Base-by-base conservation (phyloP, 2,888 invertebrate genomes). In the Maniola hyperantus region DNA sequence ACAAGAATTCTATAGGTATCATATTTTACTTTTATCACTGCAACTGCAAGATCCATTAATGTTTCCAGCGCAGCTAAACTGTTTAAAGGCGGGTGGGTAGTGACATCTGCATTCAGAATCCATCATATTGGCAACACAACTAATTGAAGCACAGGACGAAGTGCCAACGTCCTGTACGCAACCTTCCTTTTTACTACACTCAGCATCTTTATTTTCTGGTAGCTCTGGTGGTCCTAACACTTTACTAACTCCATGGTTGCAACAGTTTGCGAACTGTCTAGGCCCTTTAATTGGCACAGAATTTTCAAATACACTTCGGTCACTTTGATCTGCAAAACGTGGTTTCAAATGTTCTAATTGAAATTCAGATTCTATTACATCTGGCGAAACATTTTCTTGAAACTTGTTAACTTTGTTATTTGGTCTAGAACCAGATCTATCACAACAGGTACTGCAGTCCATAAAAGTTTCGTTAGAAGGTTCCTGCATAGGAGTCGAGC, bases 11-110 rank as follows among this genome's bases (percentile, higher is more conserved):
- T 20, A n/a, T n/a, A n/a, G n/a, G 5, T 1, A 51, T 51, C 11
- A 51, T 26, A 51, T 79, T 80, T 82, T 61, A 69, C 74, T 65
- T 26, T 65, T 62, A 6, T 64, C 54, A 4, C 8, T 55, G 61
- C 85, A 85, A 11, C 67, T 64, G 67, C 85, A 86, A 15, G 64
- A 78, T 0, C 83, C 84, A n/a, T 64, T 79, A 0, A 82, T 78
- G 18, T 77, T 76, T 0, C 84, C 86, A 1, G 78, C 76, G 60
- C 86, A 85, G 36, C 71, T 71, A 36, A 78, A 77, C 11, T 82
- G 77, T 8, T 70, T 77, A 42, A 72, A 84, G 0, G 79, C 77
- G 0, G 85, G 84, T 2, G 87, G 86, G 39, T 79, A 84, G 10
- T 69, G 75, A 63, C 85, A 86, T 0, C 69, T 20, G 64, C 84